Base-by-base conservation (phyloP, 2,888 invertebrate species). In the Tetranychus piercei region DNA sequence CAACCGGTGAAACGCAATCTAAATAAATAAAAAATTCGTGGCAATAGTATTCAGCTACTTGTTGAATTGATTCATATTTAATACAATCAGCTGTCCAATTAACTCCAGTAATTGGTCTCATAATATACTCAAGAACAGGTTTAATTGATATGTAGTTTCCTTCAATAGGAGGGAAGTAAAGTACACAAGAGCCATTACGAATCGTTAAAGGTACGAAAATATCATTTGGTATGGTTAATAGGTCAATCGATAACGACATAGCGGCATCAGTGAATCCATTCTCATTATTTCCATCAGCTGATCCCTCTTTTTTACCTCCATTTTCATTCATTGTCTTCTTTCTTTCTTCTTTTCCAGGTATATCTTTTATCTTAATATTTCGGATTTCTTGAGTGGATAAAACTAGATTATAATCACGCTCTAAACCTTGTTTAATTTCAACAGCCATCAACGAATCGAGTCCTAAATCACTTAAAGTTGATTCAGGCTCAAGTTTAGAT, bases 401-500 rank as follows among this genome's bases (percentile, higher is more conserved):
- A 44, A 91, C 88, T 76, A 95, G 84, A 83, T 96, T 95, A 84
- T 90, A 94, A 81, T 90, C 91, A 75, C 94, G 87, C 82, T 95
- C 94, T 74, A 95, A 84, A 6, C 83, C 82, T 79, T 85, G 77
- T 64, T 75, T 96, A 81, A 97, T 94, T 86, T 97, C 97, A 3
- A 96, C 94, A 71, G 95, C 94, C 96, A 97, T 97, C 79, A 97
- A 84, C 2, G 95, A 96, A 82, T 97, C 97, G 88, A 97, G 92
- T 77, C 97, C 97, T 65, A 97, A 87, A 82, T 97, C 96, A 44
- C 93, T 92, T 72, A 97, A 84, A 70, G 89, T 90, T 7, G 90
- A 87, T 45, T 87, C 86, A 71, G 87, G 86, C 77, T 91, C 88
- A 55, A 94, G 86, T 77, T 89, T 71, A 1, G 71, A 44, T 15